These are phyloP conservation scores for Crotalus helleri DNA, from an alignment of 2,113 vertebrate genomes.

Conservation along the genomic window DNA sequence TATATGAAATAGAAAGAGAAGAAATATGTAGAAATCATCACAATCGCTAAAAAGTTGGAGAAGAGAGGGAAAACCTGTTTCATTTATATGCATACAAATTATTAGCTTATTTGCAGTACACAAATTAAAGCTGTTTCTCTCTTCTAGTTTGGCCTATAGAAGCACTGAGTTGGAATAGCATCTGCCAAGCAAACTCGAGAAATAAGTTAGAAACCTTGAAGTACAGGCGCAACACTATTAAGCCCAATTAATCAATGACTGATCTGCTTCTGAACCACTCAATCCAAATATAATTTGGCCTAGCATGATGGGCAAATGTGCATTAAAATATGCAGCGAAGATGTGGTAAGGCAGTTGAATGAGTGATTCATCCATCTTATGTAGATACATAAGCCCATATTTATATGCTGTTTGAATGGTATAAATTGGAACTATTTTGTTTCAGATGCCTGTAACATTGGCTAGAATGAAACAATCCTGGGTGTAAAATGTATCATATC, in stretches of 20 bases:
- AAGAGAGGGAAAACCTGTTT: background rate
- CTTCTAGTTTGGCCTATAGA: background rate
- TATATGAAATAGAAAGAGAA: background rate
- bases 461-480: background rate
- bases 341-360: background rate
- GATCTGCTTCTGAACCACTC: background rate
- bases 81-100: background rate
- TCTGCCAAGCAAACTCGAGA: background rate
- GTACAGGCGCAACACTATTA: background rate
- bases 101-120: background rate
- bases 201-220: background rate
- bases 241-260: background rate
- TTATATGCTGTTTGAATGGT: background rate
- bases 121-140: background rate
- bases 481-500: background rate
- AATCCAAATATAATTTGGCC: background rate
- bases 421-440: background rate
- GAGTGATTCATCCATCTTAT: background rate
- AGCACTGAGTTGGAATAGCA: background rate
- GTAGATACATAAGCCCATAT: background rate
- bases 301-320: background rate
- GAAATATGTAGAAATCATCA: background rate
- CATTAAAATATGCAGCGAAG: background rate
- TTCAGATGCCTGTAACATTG: background rate
- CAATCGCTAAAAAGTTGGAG: background rate